phyloP scores from a whole-genome alignment of 2,888 invertebrate species.

The Eucera pruinosa region DNA sequence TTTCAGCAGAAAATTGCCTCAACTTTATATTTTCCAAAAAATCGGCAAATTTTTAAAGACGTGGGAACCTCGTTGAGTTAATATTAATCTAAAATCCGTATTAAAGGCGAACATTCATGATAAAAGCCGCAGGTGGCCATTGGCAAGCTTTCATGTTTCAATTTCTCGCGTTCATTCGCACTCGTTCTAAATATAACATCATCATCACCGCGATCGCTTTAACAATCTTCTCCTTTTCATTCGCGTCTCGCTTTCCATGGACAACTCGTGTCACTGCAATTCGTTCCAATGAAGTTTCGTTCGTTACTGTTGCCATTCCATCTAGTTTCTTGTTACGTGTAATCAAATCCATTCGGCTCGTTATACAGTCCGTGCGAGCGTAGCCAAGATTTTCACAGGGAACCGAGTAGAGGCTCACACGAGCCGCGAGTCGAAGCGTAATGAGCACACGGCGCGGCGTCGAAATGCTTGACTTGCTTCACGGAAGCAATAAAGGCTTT shows the following conservation, averaged over 20 bases:
- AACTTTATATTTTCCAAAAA: too few relatives aligned
- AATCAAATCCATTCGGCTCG: constrained; percentile 6
- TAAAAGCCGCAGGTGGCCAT: too few relatives aligned
- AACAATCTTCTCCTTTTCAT: not conserved
- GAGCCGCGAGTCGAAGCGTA: constrained; percentile 15
- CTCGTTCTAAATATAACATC: not conserved
- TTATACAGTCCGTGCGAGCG: not conserved
- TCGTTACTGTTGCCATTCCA: not conserved
- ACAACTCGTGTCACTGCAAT: not conserved
- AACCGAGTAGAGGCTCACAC: not conserved
- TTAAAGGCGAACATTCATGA: too few relatives aligned
- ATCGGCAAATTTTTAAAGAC: too few relatives aligned
- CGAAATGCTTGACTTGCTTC: constrained; percentile 61
- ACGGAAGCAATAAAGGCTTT: constrained; percentile 69
- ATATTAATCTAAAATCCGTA: too few relatives aligned
- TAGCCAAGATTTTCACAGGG: constrained; percentile 1
- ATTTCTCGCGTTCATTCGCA: not conserved
- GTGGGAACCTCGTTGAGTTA: too few relatives aligned
- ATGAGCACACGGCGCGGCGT: constrained; percentile 34
- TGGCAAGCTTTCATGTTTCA: not conserved
- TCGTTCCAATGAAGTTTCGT: not conserved
- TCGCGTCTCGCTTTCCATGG: not conserved
- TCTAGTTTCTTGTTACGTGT: not conserved
- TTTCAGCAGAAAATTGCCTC: too few relatives aligned
- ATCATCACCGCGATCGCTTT: constrained; percentile 1